phyloP scores from a whole-genome alignment of 2,888 invertebrate species.

The Sphecodes monilicornis region DNA sequence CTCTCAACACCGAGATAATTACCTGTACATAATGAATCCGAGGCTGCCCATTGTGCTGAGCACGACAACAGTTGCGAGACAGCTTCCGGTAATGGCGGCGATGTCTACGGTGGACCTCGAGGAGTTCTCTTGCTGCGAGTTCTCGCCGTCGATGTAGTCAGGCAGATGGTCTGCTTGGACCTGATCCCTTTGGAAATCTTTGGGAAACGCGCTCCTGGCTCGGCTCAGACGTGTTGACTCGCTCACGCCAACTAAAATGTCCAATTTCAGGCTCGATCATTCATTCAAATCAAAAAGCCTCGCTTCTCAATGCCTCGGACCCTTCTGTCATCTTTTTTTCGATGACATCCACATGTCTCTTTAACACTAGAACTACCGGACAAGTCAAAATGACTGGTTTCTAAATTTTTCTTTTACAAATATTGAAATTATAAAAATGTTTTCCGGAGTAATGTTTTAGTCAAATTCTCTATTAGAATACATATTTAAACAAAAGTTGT shows the following conservation, averaged over 20 bases:
- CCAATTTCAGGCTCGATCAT: background rate
- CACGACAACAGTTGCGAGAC: constrained; percentile 79
- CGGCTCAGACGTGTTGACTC: constrained; percentile 80
- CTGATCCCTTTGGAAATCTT: constrained; percentile 78
- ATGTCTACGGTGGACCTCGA: constrained; percentile 76
- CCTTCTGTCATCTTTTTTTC: no score
- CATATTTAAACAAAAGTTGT: no score
- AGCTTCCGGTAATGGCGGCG: constrained; percentile 81
- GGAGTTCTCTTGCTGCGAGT: constrained; percentile 60
- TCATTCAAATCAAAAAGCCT: background rate
- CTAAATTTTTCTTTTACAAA: no score
- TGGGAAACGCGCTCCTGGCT: constrained; percentile 78
- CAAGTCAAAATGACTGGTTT: no score
- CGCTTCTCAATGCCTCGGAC: background rate
- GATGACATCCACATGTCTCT: no score
- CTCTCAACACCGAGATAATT: constrained; percentile 35
- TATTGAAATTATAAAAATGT: no score
- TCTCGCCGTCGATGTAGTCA: constrained; percentile 70
- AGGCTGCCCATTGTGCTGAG: constrained; percentile 81
- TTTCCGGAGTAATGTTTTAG: no score
- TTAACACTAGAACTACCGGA: no score
- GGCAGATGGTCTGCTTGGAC: constrained; percentile 71
- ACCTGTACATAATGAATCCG: constrained; percentile 83
- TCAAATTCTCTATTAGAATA: no score
- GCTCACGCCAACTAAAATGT: constrained; percentile 66